These are phyloP conservation scores for Danaus plexippus DNA, from an alignment of 1,140 invertebrate species.

Conservation along the genomic window DNA sequence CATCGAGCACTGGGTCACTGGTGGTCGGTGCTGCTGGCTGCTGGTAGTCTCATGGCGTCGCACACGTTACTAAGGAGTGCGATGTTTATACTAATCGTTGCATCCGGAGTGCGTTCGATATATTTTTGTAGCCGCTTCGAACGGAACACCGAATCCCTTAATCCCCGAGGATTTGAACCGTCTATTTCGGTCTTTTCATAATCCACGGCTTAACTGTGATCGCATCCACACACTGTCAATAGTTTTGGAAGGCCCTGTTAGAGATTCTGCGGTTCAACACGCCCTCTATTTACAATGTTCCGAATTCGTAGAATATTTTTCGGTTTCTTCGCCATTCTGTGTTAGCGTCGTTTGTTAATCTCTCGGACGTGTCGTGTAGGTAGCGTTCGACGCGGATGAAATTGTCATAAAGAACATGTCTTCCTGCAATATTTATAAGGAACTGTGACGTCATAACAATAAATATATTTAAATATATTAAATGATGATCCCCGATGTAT, in stretches of 20 bases:
- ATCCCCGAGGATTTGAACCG: conserved; percentile 66
- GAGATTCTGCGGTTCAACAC: conserved; percentile 62
- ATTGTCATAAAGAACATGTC: too few species aligned
- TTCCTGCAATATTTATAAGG: too few species aligned
- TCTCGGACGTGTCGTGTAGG: conserved; percentile 38
- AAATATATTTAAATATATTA: too few species aligned
- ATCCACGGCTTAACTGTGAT: conserved; percentile 68
- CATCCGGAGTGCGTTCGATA: conserved; percentile 64
- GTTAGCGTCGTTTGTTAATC: conserved; percentile 39
- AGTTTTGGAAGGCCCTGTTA: conserved; percentile 63
- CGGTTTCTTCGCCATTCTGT: conserved; percentile 54
- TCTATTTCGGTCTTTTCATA: conserved; percentile 71
- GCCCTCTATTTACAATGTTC: conserved; percentile 45
- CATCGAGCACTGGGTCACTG: too few species aligned
- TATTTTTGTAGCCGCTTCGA: conserved; percentile 67
- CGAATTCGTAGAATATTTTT: conserved; percentile 54
- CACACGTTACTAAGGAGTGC: conserved; percentile 50
- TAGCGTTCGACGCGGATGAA: too few species aligned
- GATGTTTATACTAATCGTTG: conserved; percentile 66
- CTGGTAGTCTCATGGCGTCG: conserved; percentile 1
- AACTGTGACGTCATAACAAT: too few species aligned
- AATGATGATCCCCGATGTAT: too few species aligned
- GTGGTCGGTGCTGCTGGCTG: too few species aligned
- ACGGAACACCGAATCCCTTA: conserved; percentile 69
- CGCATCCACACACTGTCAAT: conserved; percentile 71